These are phyloP conservation scores for Onychomys arenicola DNA, from an alignment of 2,797 vertebrate species.

Conservation along the genomic window DNA sequence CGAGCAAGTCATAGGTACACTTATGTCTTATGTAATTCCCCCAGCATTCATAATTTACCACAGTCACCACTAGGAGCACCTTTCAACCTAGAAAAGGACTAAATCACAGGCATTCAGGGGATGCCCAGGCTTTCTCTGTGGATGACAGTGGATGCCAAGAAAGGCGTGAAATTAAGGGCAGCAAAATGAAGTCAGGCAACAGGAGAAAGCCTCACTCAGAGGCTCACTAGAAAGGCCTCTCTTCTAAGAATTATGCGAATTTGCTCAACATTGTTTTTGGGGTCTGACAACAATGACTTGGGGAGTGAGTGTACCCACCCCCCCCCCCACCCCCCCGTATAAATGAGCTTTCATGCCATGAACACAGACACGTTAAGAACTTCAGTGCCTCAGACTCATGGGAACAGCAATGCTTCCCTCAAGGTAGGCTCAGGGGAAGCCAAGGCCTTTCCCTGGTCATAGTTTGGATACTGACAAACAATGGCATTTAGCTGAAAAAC, in stretches of 20 bases:
- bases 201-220: not conserved
- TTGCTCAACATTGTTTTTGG: not conserved
- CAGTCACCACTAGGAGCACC: not conserved
- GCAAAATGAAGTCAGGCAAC: not conserved
- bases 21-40: not conserved
- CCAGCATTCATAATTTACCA: constrained; percentile 40
- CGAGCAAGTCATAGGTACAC: not conserved
- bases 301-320: not conserved
- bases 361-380: not conserved
- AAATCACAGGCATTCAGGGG: not conserved
- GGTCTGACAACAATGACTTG: not conserved
- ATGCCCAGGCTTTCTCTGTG: not conserved
- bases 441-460: not conserved
- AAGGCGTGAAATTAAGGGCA: not conserved
- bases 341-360: not conserved
- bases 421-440: not conserved
- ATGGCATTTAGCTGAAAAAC: not conserved
- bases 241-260: not conserved
- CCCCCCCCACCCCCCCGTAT: too few species aligned
- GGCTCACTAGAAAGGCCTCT: not conserved
- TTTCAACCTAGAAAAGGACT: not conserved
- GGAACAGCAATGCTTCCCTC: not conserved
- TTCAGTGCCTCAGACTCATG: not conserved
- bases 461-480: not conserved
- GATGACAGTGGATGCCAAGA: not conserved